phyloP scores from a whole-genome alignment of 2,797 vertebrate genomes.

The Danio albolineatus region DNA sequence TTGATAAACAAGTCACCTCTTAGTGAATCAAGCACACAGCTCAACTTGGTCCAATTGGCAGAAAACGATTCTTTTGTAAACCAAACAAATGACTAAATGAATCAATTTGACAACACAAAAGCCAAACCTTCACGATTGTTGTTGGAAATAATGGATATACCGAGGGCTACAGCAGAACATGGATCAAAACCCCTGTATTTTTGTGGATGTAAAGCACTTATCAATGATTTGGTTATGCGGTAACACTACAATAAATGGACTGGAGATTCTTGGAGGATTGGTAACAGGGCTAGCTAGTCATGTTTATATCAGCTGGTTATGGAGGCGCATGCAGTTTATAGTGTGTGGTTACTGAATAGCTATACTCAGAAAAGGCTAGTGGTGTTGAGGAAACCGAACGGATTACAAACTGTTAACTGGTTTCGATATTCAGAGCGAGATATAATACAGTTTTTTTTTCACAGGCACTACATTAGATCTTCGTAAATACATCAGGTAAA shows the following conservation, averaged over 20 bases:
- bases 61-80: too few relatives aligned
- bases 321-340: conserved; percentile 97
- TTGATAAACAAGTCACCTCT: too few relatives aligned
- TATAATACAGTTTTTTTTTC: conserved; percentile 90
- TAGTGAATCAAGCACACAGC: not conserved
- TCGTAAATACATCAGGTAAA: conserved; percentile 93
- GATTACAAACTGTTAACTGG: conserved; percentile 76
- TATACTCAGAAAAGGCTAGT: conserved; percentile 97
- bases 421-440: conserved; percentile 89
- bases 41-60: not conserved
- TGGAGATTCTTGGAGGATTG: conserved; percentile 32
- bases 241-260: not conserved
- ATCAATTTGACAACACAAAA: conserved; percentile 38
- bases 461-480: conserved; percentile 98
- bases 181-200: not conserved
- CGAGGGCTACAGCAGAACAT: conserved; percentile 1
- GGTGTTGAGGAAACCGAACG: conserved; percentile 89
- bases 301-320: conserved; percentile 91
- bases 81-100: too few relatives aligned
- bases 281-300: conserved; percentile 77
- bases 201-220: not conserved
- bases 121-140: conserved; percentile 19
- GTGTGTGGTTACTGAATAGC: conserved; percentile 92
- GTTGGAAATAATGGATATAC: conserved; percentile 14
- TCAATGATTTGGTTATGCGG: not conserved